These are phyloP conservation scores for Cheilosia variabilis DNA, from an alignment of 2,888 invertebrate species.

Conservation along the genomic window DNA sequence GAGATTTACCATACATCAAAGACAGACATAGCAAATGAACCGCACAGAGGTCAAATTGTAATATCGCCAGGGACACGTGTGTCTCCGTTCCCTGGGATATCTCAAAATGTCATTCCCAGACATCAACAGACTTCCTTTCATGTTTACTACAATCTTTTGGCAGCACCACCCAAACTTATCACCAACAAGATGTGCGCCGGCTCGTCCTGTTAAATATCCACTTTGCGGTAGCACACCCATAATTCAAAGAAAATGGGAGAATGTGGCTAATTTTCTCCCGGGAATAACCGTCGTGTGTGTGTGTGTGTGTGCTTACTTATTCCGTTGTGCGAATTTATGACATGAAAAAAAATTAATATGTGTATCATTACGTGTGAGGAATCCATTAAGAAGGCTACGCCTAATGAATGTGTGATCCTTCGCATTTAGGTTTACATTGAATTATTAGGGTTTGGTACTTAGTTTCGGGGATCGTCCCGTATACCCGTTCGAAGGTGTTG, in stretches of 20 bases:
- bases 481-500: conserved; percentile 27
- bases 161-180: background rate
- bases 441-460: conserved; percentile 56
- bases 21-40: conserved; percentile 32
- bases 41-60: conserved; percentile 47
- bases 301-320: background rate
- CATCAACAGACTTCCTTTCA: conserved; percentile 1
- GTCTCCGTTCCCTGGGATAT: background rate
- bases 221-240: conserved; percentile 22
- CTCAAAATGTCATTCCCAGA: conserved; percentile 6
- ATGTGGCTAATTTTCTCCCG: conserved; percentile 25
- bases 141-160: conserved; percentile 14
- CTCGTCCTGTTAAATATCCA: conserved; percentile 19
- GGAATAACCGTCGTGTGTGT: conserved; percentile 22
- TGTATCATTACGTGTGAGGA: conserved; percentile 54
- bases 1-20: conserved; percentile 38
- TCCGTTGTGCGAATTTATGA: conserved; percentile 27
- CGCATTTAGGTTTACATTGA: conserved; percentile 49
- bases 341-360: conserved; percentile 42
- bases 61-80: conserved; percentile 33
- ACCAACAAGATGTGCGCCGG: conserved; percentile 14
- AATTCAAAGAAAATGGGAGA: conserved; percentile 1
- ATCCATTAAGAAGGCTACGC: conserved; percentile 61
- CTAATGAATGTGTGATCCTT: conserved; percentile 39
- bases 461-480: conserved; percentile 14